Evolutionary conservation across 2,797 vertebrate species (phyloP), one percentile per base, ranked within the genome.

Genomic region (Lates japonicus): DNA sequence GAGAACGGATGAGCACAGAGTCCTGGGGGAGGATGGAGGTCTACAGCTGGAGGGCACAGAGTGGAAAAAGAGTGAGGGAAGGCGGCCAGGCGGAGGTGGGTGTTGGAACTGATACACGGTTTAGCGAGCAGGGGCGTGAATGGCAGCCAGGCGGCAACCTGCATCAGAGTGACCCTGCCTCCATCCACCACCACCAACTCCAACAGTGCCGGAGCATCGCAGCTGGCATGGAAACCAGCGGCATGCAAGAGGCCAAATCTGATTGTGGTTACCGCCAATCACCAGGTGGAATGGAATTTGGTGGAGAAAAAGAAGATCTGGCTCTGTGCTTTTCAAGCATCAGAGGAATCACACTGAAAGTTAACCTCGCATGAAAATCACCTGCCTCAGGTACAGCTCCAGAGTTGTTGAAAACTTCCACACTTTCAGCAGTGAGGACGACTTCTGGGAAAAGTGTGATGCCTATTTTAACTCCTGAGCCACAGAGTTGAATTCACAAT

Each of bases 21-120:
- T 75, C 82, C 78, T 44, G 51, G 55, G 83, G 76, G 74, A 61
- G 35, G 72, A 74, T 74, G 51, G 74, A 60, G 78, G 77, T 80
- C 81, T 87, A n/a, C n/a, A 85, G 81, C 79, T 82, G 58, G 49
- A 82, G 76, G 78, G 74, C 84, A 80, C 17, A 9, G 57, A 61
- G 68, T 46, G 52, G 52, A 76, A 64, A 37, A 67, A 33, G 22
- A 76, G 41, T 22, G 25, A 70, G 51, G 42, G 33, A 42, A 80
- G 79, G 73, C 57, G 48, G 66, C n/a, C 42, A 37, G 52, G 52
- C 42, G 35, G 74, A 72, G 64, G 78, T 65, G 25, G 16, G 55
- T 51, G 37, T 31, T 80, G 77, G 83, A 81, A 62, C 49, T 67
- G 44, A 78, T 74, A 64, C 61, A 69, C 0, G 41, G 64, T 64